Evolutionary conservation across 1,140 invertebrate genomes (phyloP), one percentile per base, ranked within the genome.

Genomic region (Homalodisca vitripennis): DNA sequence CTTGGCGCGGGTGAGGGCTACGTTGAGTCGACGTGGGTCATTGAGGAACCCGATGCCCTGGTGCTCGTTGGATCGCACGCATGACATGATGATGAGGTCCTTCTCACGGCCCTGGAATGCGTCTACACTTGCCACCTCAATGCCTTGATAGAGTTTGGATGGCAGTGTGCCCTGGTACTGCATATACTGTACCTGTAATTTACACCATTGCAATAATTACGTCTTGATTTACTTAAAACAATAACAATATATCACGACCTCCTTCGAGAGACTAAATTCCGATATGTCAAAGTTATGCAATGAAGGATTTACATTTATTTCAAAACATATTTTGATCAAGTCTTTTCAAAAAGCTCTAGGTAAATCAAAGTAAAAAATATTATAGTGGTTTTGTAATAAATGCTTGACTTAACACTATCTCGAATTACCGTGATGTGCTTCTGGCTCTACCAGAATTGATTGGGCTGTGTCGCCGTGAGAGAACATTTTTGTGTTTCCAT

Each of bases 111-210:
- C 92, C 78, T 95, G 93, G 78, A 99, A 99, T 1, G 98, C 98
- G 80, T 99, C 98, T 12, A 99, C 98, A 82, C 97, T 99, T 0
- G 98, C 98, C 0, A 99, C 97, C 81, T 99, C 98, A 57, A 99
- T 98, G 79, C 99, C 97, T 80, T 98, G 94, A 80, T 99, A 99
- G 0, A 99, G 81, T 79, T 98, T 98, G 3, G 94, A 90, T 77
- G 99, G 96, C 10, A 99, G 82, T 1, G 95, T 93, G 3, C 98
- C 98, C 80, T 98, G 97, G 77, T 98, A 98, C 78, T 99, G 97
- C 97, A 99, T 99, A 75, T 98, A 97, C 76, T 99, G 97, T 0
- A 94, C 81, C 79, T 80, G 26, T 20, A 60, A 60, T n/a, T n/a
- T n/a, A 17, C 13, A 53, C 12, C 48, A 53, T 14, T 53, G 6